A percentile compares a stretch with the other conserved stretches of the same genome.
phyloP scores from a whole-genome alignment of 2,888 invertebrate species.

The Acleris laterana region DNA sequence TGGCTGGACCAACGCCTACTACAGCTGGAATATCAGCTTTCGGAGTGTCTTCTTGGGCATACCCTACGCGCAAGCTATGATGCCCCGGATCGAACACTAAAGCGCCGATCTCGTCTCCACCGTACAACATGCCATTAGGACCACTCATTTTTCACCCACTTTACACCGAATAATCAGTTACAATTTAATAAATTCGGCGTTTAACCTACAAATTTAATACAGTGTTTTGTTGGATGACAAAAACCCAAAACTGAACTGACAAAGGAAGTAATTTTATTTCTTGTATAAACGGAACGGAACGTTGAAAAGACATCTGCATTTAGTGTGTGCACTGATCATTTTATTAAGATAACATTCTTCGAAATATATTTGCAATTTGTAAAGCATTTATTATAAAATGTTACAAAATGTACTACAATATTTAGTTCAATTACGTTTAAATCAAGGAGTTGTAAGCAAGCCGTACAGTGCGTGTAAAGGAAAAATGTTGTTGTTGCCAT shows the following conservation, averaged over 20 bases:
- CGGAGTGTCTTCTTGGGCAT: conserved; percentile 99
- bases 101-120: conserved; percentile 99
- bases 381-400: background rate
- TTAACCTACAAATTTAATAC: conserved; percentile 2
- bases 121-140: conserved; percentile 90
- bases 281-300: conserved; percentile 22
- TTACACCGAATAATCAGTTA: conserved; percentile 11
- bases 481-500: background rate
- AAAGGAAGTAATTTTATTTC: conserved; percentile 10
- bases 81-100: conserved; percentile 96
- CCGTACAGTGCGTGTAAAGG: background rate
- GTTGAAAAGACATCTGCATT: background rate
- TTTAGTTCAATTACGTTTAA: too few species aligned
- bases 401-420: too few species aligned
- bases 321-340: background rate
- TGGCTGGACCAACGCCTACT: conserved; percentile 92
- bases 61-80: conserved; percentile 92
- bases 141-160: conserved; percentile 65
- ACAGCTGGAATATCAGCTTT: conserved; percentile 98
- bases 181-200: background rate
- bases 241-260: conserved; percentile 27
- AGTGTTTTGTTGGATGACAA: conserved; percentile 28
- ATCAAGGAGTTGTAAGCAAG: background rate
- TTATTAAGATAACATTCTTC: background rate
- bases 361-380: background rate